Conservation (phyloP, 2,888 invertebrate species). For the Alitta virens region DNA sequence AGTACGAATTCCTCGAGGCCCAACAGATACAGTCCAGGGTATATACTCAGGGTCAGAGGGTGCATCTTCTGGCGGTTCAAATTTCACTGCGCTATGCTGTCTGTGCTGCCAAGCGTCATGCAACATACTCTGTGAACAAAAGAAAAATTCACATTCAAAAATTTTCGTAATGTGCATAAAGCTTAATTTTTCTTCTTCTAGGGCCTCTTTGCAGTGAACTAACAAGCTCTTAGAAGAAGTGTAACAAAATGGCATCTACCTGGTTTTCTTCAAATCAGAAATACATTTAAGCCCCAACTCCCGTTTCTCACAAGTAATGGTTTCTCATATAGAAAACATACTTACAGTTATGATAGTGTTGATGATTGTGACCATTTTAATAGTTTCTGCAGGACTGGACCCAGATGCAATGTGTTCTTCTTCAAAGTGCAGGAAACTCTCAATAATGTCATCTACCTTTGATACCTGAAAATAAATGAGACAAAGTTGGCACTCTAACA, state of each 20-base stretch:
- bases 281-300: too few species aligned
- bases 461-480: constrained; percentile 60
- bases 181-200: too few species aligned
- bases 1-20: constrained; percentile 59
- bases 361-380: constrained; percentile 62
- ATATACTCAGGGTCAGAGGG: constrained; percentile 62
- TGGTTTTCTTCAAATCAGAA: too few species aligned
- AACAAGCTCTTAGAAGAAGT: too few species aligned
- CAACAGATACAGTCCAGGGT: constrained; percentile 74
- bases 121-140: constrained; percentile 61
- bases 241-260: too few species aligned
- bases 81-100: constrained; percentile 37
- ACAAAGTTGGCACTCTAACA: too few species aligned
- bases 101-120: constrained; percentile 65
- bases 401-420: constrained; percentile 66
- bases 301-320: too few species aligned
- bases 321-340: neutral
- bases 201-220: too few species aligned
- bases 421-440: constrained; percentile 65
- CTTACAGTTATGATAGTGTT: constrained; percentile 64
- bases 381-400: constrained; percentile 63
- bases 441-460: constrained; percentile 67
- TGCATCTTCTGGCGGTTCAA: neutral
- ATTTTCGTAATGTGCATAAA: too few species aligned
- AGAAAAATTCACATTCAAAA: too few species aligned